Percentiles rank a stretch among this genome's conserved stretches.
Conservation (phyloP, 2,113 vertebrate species). For the Chauna torquata region DNA sequence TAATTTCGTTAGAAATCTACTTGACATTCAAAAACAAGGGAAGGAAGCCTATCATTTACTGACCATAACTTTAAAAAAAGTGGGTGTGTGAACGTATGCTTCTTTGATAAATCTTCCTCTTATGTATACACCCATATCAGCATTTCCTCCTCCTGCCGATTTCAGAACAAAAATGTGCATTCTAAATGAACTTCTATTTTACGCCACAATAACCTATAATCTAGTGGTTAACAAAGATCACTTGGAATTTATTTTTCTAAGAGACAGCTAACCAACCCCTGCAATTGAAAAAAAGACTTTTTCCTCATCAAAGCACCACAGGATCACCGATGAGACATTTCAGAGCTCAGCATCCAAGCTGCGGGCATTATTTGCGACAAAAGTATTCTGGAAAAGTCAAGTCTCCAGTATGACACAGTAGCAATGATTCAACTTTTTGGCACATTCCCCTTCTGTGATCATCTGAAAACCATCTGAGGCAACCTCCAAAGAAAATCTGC, state of each 20-base stretch:
- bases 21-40: conserved; percentile 38
- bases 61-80: conserved; percentile 38
- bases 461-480: conserved; percentile 41
- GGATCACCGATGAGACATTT: neutral
- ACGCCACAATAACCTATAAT: conserved; percentile 52
- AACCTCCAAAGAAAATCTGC: neutral
- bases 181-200: conserved; percentile 52
- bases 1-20: conserved; percentile 27
- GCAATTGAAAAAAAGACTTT: conserved; percentile 30
- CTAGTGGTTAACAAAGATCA: conserved; percentile 54
- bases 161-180: conserved; percentile 62
- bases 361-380: neutral
- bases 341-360: conserved; percentile 25
- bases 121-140: conserved; percentile 57
- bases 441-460: neutral
- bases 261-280: conserved; percentile 25
- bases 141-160: conserved; percentile 59
- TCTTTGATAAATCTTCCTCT: conserved; percentile 68
- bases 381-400: conserved; percentile 27
- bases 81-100: conserved; percentile 55
- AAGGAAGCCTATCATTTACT: conserved; percentile 68
- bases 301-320: conserved; percentile 55
- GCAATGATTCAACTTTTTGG: conserved; percentile 36
- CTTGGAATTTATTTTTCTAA: conserved; percentile 19
- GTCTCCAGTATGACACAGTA: neutral